Conservation (phyloP, 2,888 invertebrate genomes). For the Dasysyrphus tricinctus region DNA sequence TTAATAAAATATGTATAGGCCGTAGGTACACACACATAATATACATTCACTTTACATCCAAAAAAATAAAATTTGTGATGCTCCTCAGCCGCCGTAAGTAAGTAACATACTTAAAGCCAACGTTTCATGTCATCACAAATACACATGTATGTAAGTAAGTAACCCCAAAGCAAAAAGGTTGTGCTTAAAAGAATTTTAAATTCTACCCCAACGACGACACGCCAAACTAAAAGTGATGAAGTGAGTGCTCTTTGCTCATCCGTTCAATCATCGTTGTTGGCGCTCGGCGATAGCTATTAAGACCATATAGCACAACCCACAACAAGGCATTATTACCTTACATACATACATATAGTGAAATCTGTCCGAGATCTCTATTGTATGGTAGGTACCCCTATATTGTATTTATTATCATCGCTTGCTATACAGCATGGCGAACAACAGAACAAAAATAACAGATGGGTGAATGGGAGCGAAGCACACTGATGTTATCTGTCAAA, state of each 20-base stretch:
- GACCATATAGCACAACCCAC: slow-evolving; percentile 27
- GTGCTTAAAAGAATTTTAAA: slow-evolving; percentile 68
- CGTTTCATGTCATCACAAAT: slow-evolving; percentile 9
- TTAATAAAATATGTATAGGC: not conserved
- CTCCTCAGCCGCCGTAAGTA: not conserved
- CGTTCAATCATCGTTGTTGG: slow-evolving; percentile 34
- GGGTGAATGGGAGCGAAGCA: slow-evolving; percentile 45
- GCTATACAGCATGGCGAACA: slow-evolving; percentile 51
- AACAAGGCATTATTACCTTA: slow-evolving; percentile 27
- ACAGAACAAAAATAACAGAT: slow-evolving; percentile 49
- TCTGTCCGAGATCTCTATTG: slow-evolving; percentile 62
- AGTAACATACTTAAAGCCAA: slow-evolving; percentile 1
- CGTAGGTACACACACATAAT: too few relatives aligned
- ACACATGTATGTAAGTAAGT: slow-evolving; percentile 25
- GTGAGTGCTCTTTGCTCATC: slow-evolving; percentile 12
- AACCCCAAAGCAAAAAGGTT: slow-evolving; percentile 48
- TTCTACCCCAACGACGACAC: slow-evolving; percentile 40
- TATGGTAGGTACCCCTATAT: slow-evolving; percentile 38
- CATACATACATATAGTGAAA: slow-evolving; percentile 27
- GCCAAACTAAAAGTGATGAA: slow-evolving; percentile 28
- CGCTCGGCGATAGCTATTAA: slow-evolving; percentile 16
- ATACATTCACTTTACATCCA: not conserved
- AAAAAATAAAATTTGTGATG: not conserved
- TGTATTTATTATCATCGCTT: slow-evolving; percentile 53
- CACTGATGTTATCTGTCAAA: slow-evolving; percentile 54